Base-by-base conservation (phyloP, 2,797 vertebrate genomes). In the Sphenopsis melanotis region DNA sequence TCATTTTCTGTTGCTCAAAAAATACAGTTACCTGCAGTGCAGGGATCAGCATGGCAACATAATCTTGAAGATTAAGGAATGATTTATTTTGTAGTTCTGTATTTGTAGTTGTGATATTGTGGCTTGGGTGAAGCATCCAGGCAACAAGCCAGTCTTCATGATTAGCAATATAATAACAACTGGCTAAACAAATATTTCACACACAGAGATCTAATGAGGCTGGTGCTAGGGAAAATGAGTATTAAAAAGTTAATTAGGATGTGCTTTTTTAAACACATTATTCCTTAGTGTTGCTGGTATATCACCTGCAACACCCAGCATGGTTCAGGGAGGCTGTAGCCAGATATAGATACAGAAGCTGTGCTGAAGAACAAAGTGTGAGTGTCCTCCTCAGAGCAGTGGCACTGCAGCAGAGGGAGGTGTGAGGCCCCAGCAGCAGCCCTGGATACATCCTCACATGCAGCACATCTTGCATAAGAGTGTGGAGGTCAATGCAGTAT, bases 291-390 rank as follows among this genome's bases (percentile, higher is more conserved):
- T 46, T 87, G 34, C 60, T 92, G 74, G 21, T 88, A 15, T 76
- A 89, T 80, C 87, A 80, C 42, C 90, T 87, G 85, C 91, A 90
- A 24, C 1, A 42, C 57, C 49, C 93, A 90, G 90, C 59, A 32
- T 70, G 87, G 87, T 18, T 72, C 83, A 84, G 78, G 57, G 37
- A 85, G 68, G 68, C 85, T 90, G 60, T 39, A 84, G 87, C 87
- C 91, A 92, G 85, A 92, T 95, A 92, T 78, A 96, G 87, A 69
- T 74, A 91, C 74, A 74, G 90, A 90, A 91, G 94, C 96, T 89
- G 90, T 96, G 96, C 94, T 91, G 44, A 66, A 92, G 74, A 95
- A 93, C 82, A 91, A 81, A 91, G 76, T 44, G 74, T 72, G 65
- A 95, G 64, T 53, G 61, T 74, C 66, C 93, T 95, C 76, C 2